Evolutionary conservation across 2,888 invertebrate genomes (phyloP).

Genomic region (Dastarcus helophoroides): DNA sequence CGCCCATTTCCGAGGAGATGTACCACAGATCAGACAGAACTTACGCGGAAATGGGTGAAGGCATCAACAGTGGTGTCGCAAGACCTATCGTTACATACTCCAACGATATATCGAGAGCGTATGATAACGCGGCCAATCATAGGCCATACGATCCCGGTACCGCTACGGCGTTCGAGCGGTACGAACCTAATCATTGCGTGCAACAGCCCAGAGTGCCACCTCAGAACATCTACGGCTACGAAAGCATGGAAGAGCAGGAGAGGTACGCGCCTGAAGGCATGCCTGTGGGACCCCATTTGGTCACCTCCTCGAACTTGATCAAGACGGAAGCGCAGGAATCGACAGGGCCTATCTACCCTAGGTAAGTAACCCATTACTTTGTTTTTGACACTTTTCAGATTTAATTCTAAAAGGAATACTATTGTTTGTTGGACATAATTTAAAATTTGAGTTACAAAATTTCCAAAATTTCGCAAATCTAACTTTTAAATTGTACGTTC

Average conservation of each 20-base stretch:
- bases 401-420: too few relatives aligned
- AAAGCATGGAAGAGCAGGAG: slow-evolving; percentile 47
- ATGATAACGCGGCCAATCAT: slow-evolving; percentile 44
- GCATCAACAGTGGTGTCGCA: slow-evolving; percentile 40
- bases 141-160: slow-evolving; percentile 48
- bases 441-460: too few relatives aligned
- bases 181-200: slow-evolving; percentile 42
- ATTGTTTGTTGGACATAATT: too few relatives aligned
- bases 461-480: background rate
- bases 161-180: slow-evolving; percentile 50
- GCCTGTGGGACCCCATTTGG: slow-evolving; percentile 36
- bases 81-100: slow-evolving; percentile 48
- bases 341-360: slow-evolving; percentile 63
- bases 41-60: slow-evolving; percentile 51
- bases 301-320: slow-evolving; percentile 45
- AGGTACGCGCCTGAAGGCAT: slow-evolving; percentile 37
- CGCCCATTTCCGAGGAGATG: slow-evolving; percentile 46
- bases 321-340: slow-evolving; percentile 62
- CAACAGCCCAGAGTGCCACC: slow-evolving; percentile 39
- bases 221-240: slow-evolving; percentile 50
- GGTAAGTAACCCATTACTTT: slow-evolving; percentile 34
- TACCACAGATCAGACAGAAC: slow-evolving; percentile 38
- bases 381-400: too few relatives aligned
- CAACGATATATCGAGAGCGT: slow-evolving; percentile 40
- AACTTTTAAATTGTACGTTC: background rate